Percentiles rank a stretch among this genome's conserved stretches.
These are phyloP conservation scores for Orchesella flavescens DNA, from an alignment of 2,888 invertebrate species.

Conservation along the genomic window DNA sequence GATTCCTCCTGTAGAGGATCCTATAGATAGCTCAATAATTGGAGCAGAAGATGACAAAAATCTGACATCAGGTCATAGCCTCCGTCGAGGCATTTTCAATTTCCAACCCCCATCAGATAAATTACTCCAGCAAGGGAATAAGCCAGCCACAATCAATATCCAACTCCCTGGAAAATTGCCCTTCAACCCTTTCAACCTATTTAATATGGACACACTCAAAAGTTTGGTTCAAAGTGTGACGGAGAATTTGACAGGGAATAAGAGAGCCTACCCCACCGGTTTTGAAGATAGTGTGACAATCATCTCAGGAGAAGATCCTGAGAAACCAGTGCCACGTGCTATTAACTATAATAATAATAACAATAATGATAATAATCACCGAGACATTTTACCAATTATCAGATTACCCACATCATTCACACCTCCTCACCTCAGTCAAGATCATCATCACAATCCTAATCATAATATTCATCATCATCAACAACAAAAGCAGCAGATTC, in stretches of 20 bases:
- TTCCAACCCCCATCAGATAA: constrained; percentile 31
- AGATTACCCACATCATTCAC: background rate
- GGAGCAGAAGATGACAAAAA: background rate
- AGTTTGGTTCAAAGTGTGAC: constrained; percentile 63
- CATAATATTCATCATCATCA: background rate
- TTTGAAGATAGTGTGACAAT: constrained; percentile 61
- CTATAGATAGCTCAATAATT: background rate
- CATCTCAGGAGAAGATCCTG: constrained; percentile 58
- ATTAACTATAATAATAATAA: constrained; percentile 22
- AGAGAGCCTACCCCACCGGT: constrained; percentile 49
- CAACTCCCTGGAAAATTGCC: constrained; percentile 64
- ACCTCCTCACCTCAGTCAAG: background rate
- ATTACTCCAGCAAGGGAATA: constrained; percentile 2
- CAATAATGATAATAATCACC: constrained; percentile 15
- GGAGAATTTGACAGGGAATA: constrained; percentile 53
- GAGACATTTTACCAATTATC: background rate
- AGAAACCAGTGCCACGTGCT: constrained; percentile 41
- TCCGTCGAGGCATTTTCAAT: constrained; percentile 58
- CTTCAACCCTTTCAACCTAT: constrained; percentile 64
- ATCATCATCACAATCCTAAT: background rate
- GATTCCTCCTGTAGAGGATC: background rate
- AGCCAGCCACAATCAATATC: constrained; percentile 63
- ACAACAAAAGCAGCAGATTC: background rate
- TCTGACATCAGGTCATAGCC: constrained; percentile 42
- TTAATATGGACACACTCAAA: constrained; percentile 62